These are phyloP conservation scores for Spilogale gracilis DNA, from an alignment of 2,113 vertebrate genomes.

Conservation along the genomic window DNA sequence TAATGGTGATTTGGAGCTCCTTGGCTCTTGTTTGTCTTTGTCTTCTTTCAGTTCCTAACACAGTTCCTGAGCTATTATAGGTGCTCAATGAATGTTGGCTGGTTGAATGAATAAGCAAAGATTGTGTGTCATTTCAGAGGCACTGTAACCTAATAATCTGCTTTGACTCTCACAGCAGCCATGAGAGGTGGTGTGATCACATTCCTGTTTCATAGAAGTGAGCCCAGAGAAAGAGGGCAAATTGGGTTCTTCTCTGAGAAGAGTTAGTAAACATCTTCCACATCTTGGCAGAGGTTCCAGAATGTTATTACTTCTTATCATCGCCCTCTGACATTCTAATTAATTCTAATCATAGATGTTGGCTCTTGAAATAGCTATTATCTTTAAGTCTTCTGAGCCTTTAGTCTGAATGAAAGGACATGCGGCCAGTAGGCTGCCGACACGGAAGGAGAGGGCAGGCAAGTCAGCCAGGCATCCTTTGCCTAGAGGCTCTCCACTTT, in stretches of 20 bases:
- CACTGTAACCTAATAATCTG: background rate
- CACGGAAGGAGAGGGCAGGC: background rate
- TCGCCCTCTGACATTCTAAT: slow-evolving; percentile 48
- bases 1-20: background rate
- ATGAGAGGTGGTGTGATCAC: background rate
- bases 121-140: background rate
- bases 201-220: background rate
- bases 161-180: background rate
- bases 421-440: background rate
- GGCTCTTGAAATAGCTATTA: slow-evolving; percentile 41
- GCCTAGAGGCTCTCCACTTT: background rate
- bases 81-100: background rate
- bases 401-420: background rate
- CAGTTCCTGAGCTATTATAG: background rate
- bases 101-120: background rate
- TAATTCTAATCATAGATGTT: background rate
- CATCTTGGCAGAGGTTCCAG: slow-evolving; percentile 4
- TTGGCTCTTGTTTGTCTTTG: slow-evolving; percentile 21
- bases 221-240: slow-evolving; percentile 17
- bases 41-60: slow-evolving; percentile 6
- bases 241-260: background rate
- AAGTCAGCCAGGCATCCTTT: background rate
- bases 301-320: slow-evolving; percentile 46
- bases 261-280: slow-evolving; percentile 35
- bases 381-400: slow-evolving; percentile 4